These are phyloP conservation scores for Copidosoma floridanum DNA, from an alignment of 1,140 invertebrate species.

Conservation along the genomic window DNA sequence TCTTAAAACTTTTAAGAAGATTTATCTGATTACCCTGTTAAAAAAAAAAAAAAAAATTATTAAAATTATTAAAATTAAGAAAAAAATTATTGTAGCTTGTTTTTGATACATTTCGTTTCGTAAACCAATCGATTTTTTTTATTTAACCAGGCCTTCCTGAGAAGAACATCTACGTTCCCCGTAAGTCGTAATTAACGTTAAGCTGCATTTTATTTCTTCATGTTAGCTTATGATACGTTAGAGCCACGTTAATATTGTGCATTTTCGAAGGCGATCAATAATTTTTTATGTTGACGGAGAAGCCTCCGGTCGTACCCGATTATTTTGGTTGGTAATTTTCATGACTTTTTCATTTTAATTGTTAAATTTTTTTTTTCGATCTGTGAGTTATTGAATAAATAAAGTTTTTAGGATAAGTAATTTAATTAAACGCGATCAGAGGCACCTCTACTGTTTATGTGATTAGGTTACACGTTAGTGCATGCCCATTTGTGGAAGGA, in stretches of 20 bases:
- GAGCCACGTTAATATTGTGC: neutral
- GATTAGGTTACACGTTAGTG: conserved; percentile 31
- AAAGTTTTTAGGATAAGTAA: too few species aligned
- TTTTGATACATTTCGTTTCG: conserved; percentile 26
- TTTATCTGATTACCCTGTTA: conserved; percentile 25
- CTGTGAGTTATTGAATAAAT: too few species aligned
- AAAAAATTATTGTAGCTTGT: neutral
- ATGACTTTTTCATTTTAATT: too few species aligned
- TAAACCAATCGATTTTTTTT: conserved; percentile 40
- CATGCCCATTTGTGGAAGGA: conserved; percentile 25
- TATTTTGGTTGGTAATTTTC: too few species aligned
- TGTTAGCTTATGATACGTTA: neutral
- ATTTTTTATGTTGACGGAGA: neutral
- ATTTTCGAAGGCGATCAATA: neutral
- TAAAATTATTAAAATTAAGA: neutral
- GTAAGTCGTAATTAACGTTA: conserved; percentile 44
- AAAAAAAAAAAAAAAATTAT: too few species aligned
- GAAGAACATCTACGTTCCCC: conserved; percentile 53
- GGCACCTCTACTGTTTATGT: conserved; percentile 9
- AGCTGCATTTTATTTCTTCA: neutral
- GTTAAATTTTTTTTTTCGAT: too few species aligned
- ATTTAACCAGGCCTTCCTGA: conserved; percentile 55
- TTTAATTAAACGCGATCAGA: neutral
- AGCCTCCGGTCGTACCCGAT: neutral
- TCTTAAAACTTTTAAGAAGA: neutral